These are phyloP conservation scores for Potamilus streckersoni DNA, from an alignment of 1,140 invertebrate species.

Conservation along the genomic window DNA sequence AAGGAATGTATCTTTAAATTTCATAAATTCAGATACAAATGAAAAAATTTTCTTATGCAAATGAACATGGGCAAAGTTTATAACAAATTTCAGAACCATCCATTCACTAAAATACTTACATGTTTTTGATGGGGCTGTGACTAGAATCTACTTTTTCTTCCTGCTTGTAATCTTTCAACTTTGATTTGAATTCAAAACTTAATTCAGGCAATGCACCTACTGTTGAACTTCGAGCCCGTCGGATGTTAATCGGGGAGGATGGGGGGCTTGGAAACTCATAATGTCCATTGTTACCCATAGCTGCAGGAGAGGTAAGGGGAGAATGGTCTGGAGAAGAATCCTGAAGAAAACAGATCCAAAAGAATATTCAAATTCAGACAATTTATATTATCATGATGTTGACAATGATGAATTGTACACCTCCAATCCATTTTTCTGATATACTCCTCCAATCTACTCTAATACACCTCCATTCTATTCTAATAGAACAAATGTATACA, in stretches of 20 bases:
- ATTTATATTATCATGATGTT: neutral
- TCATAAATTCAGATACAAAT: no score
- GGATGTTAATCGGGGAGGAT: conserved; percentile 37
- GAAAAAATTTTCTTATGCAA: no score
- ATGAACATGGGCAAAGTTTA: no score
- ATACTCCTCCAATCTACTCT: no score
- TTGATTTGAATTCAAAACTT: conserved; percentile 20
- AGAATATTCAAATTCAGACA: conserved; percentile 43
- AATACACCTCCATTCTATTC: no score
- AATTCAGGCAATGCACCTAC: conserved; percentile 50
- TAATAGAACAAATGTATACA: no score
- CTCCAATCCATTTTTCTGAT: no score
- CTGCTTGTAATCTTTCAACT: conserved; percentile 37
- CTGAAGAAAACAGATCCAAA: conserved; percentile 17
- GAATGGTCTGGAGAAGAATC: conserved; percentile 53
- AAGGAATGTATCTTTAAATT: no score
- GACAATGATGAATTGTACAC: no score
- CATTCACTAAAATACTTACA: conserved; percentile 39
- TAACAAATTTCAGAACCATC: no score
- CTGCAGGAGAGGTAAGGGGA: conserved; percentile 53
- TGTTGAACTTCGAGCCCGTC: conserved; percentile 60
- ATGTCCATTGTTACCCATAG: conserved; percentile 38
- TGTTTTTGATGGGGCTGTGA: conserved; percentile 57
- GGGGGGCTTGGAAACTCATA: conserved; percentile 55
- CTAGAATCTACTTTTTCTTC: conserved; percentile 22